A percentile compares a stretch with the other conserved stretches of the same genome.
phyloP scores from a whole-genome alignment of 2,888 invertebrate species.

The Polyommatus icarus region DNA sequence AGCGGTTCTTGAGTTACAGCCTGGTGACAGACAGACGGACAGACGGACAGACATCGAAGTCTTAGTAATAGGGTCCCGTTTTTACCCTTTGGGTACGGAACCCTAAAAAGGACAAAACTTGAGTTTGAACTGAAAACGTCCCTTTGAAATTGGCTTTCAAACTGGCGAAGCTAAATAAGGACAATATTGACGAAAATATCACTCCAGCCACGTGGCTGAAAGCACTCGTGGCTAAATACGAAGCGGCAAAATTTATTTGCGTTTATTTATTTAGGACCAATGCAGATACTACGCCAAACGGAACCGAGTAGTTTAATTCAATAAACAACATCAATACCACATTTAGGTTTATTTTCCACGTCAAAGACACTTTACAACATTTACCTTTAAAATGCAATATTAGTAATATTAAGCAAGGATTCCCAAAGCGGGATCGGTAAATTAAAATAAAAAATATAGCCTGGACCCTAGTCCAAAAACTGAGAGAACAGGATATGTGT shows the following conservation, averaged over 20 bases:
- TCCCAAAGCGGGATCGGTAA: too few relatives aligned
- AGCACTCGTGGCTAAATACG: not conserved
- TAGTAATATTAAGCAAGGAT: too few relatives aligned
- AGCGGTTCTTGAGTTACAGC: too few relatives aligned
- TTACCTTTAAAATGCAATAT: not conserved
- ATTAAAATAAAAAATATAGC: too few relatives aligned
- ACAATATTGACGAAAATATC: conserved; percentile 9
- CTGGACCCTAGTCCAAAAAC: too few relatives aligned
- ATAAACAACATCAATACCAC: not conserved
- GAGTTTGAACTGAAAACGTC: not conserved
- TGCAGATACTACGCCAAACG: not conserved
- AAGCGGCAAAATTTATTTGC: not conserved
- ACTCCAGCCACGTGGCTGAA: not conserved
- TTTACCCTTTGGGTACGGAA: too few relatives aligned
- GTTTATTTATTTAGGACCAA: conserved; percentile 10
- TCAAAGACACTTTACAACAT: not conserved
- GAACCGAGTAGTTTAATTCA: not conserved
- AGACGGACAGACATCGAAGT: too few relatives aligned
- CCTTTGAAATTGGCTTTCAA: not conserved
- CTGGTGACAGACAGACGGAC: too few relatives aligned
- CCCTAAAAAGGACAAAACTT: not conserved
- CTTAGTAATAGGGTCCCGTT: too few relatives aligned
- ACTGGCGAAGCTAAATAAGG: not conserved
- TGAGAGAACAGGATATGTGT: too few relatives aligned
- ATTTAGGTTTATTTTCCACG: not conserved